Evolutionary conservation across 2,797 vertebrate genomes (phyloP), one percentile per base, ranked within the genome.

Genomic region (Brotogeris chrysoptera): DNA sequence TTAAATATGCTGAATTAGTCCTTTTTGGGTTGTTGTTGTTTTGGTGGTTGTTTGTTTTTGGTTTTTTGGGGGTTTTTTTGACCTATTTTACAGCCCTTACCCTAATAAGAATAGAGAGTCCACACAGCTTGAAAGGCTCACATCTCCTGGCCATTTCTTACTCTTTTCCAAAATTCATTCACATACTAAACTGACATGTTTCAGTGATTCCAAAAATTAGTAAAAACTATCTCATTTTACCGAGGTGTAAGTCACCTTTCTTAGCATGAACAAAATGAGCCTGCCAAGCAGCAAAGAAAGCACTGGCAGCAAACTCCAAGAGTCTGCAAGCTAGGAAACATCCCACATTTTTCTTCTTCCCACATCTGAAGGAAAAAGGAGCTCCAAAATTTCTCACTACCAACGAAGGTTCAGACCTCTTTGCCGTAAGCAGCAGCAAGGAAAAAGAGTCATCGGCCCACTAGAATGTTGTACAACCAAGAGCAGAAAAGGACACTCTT

Each of bases 1-100:
- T 90, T 38, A 88, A 88, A 88, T 77, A 92, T 65, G 52, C 90
- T 86, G 82, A 93, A 95, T 82, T 72, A 66, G 52, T 52, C 30
- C 18, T 77, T 46, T 24, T 28, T 5, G 10, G 9, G 24, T 36
- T 25, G n/a, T 23, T 17, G 10, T 24, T 7, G 14, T 10, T 23
- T 55, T 11, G 25, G 34, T 15, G 50, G 16, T 39, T 39, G 36
- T 36, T 36, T 39, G 39, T 39, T 39, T 39, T 21, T 46, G 18
- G 8, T 44, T 11, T 20, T 11, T 44, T 44, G 10, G 38, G 10
- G 11, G 38, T 61, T 65, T 82, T 66, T 78, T 77, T 16, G 43
- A 61, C 11, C 55, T 76, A 32, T 47, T 91, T 88, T 88, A 64
- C 12, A 86, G 79, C 77, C 70, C 69, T 82, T 74, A 68, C 7